Base-by-base conservation (phyloP, 1,140 invertebrate genomes). In the Plectrocnemia conspersa region DNA sequence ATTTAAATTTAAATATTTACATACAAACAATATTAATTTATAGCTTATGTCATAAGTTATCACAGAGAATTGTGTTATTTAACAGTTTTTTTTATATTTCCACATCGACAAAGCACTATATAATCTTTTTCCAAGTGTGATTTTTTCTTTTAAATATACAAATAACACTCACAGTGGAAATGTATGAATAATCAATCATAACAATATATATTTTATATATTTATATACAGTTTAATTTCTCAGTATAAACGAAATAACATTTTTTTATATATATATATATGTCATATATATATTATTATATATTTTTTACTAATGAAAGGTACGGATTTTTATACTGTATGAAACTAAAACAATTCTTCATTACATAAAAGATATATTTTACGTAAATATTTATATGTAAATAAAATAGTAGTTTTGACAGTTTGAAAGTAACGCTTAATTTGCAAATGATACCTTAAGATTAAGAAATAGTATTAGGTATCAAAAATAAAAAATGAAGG, bases 1-100 rank as follows among this genome's bases (percentile, higher is more conserved):
- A 56, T 56, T 56, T 42, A 56, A 25, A 24, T 44, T 56, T n/a
- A 42, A 56, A 35, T 56, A 56, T 56, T 49, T 56, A 56, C 54
- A 56, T 50, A 49, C 53, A 55, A 55, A 55, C 35, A 33, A 38
- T 27, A 29, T 50, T n/a, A n/a, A n/a, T n/a, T 35, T 47, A 41
- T 38, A 56, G 49, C 54, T 56, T 56, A 56, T 19, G 44, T 40
- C 46, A 49, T 56, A 56, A 56, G 50, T 40, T 56, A 56, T 56
- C 54, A 56, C 54, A 56, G 54, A 48, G 54, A 56, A 56, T 56
- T 47, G 44, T 56, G 54, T 56, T 38, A 49, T 29, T 29, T 52
- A 50, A 36, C 10, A 44, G 4, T 22, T 44, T 29, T 29, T n/a
- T n/a, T n/a, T 38, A 9, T 38, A 29, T 29, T 7, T 29, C n/a